Base-by-base conservation (phyloP, 1,140 invertebrate genomes). In the Drosophila bifasciata region DNA sequence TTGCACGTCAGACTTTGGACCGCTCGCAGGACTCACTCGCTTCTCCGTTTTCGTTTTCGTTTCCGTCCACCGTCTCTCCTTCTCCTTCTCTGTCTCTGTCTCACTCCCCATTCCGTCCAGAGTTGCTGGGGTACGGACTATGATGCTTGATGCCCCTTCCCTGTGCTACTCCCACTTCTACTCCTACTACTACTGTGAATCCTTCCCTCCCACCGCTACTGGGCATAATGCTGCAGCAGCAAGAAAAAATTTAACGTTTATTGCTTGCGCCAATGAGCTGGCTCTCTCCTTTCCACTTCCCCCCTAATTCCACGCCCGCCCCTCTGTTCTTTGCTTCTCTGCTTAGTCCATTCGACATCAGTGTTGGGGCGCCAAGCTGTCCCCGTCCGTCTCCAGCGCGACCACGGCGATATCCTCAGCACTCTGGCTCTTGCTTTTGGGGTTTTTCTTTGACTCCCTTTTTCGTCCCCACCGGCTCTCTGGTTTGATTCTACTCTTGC, bases 201-300 rank as follows among this genome's bases (percentile, higher is more conserved):
- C 61, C 52, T 57, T 68, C 46, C 52, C 51, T 43, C 60, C 43
- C 62, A 36, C 11, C 4, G 32, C 32, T 36, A 11, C 56, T 67
- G 76, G 75, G 79, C 79, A 83, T 88, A 79, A 88, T 83, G 79
- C 79, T 83, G 76, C 60, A 76, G 81, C 64, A 88, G 78, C 61
- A 86, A 62, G 55, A 89, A 88, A 86, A 83, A 88, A 89, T 83
- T 88, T 88, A 83, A 88, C 84, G 83, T 88, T 88, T 88, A 89
- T 88, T 88, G 83, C 83, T 88, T 83, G 83, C 81, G 81, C 81
- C 81, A 86, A 86, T 86, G 81, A 86, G 83, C 83, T 81, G 76
- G 78, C 64, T 69, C 83, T 81, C 32, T 51, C 41, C 53, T 48
- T 55, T 40, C 16, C 41, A 23, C 16, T 21, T n/a, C n/a, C 21